phyloP scores from a whole-genome alignment of 2,888 invertebrate genomes.

The Lasioglossum zephyrum region DNA sequence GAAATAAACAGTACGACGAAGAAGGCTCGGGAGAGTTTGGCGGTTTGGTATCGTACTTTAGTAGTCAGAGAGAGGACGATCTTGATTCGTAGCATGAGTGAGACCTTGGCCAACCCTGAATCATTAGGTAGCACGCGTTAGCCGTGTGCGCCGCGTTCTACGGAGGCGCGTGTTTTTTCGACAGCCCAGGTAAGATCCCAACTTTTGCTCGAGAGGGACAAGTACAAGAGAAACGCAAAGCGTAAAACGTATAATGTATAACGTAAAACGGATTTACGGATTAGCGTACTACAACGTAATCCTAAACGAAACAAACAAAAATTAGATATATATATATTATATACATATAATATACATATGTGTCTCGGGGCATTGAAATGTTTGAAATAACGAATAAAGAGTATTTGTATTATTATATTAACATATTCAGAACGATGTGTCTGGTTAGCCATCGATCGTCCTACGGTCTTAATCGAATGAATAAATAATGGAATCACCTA shows the following conservation, averaged over 20 bases:
- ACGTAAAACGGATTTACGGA: conserved; percentile 1
- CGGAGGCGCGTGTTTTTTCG: conserved; percentile 25
- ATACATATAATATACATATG: conserved; percentile 42
- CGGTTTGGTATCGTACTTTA: conserved; percentile 96
- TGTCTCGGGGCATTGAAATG: conserved; percentile 59
- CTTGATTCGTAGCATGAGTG: conserved; percentile 90
- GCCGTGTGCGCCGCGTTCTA: not conserved
- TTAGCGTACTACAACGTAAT: conserved; percentile 44
- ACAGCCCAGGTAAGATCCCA: conserved; percentile 54
- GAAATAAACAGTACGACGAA: conserved; percentile 83
- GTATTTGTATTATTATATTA: conserved; percentile 41
- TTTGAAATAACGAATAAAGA: conserved; percentile 48
- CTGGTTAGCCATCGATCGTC: not conserved
- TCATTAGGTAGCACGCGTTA: conserved; percentile 48
- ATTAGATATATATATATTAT: conserved; percentile 44
- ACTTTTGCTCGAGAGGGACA: conserved; percentile 69
- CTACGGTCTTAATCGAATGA: not conserved
- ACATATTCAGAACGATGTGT: conserved; percentile 15
- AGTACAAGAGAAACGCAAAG: conserved; percentile 47
- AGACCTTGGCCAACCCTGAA: conserved; percentile 80
- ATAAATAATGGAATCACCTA: not conserved
- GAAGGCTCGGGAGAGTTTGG: conserved; percentile 92
- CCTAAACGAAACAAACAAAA: conserved; percentile 43
- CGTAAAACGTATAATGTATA: conserved; percentile 25
- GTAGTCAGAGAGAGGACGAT: conserved; percentile 95